Conservation (phyloP, 2,797 vertebrate genomes). For the Phrynocephalus guinanensis region DNA sequence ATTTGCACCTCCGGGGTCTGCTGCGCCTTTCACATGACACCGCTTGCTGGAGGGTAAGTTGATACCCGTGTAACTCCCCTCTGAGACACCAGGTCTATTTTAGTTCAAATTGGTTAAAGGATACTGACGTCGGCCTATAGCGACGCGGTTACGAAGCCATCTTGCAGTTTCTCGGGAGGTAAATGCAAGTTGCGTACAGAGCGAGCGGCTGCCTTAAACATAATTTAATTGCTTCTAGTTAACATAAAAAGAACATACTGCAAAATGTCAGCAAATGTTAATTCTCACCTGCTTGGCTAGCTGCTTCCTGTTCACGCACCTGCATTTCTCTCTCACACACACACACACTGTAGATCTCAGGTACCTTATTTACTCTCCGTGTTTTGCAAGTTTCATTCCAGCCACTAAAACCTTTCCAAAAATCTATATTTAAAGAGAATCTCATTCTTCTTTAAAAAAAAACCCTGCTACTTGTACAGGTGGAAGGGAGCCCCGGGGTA, state of each 20-base stretch:
- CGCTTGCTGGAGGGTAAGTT: no score
- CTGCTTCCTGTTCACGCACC: conserved; percentile 69
- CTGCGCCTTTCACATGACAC: no score
- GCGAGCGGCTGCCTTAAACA: conserved; percentile 68
- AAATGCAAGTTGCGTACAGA: conserved; percentile 77
- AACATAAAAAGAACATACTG: conserved; percentile 78
- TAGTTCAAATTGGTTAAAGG: no score
- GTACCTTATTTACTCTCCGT: conserved; percentile 70
- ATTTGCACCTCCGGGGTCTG: no score
- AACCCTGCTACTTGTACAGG: no score
- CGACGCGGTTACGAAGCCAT: conserved; percentile 60
- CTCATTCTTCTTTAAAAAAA: no score
- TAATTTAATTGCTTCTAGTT: conserved; percentile 81
- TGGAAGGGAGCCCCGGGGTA: no score
- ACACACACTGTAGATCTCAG: background rate
- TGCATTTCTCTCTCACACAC: conserved; percentile 53
- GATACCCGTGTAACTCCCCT: no score
- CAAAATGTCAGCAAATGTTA: conserved; percentile 82
- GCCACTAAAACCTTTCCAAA: background rate
- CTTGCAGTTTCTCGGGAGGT: conserved; percentile 72
- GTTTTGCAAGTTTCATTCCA: conserved; percentile 66
- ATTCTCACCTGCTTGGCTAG: conserved; percentile 71
- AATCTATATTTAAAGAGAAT: background rate
- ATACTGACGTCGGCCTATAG: no score
- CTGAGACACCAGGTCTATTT: no score